Evolutionary conservation across 2,797 vertebrate species (phyloP).

Genomic region (Paramormyrops hopkinsi): DNA sequence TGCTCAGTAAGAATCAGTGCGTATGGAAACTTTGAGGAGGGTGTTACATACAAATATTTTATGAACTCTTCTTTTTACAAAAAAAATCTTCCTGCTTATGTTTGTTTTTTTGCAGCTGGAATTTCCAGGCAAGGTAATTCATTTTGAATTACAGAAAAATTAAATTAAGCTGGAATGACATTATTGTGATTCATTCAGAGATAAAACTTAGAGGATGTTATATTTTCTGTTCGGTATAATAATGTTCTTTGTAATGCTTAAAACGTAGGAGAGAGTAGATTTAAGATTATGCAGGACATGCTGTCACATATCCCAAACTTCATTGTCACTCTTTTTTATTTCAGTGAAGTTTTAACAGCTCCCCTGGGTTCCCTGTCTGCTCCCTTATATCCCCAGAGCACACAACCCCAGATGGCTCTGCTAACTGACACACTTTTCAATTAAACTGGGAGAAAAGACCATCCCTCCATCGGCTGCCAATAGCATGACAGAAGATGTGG

Average conservation of each 20-base stretch:
- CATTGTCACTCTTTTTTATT: constrained; percentile 57
- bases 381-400: constrained; percentile 54
- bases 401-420: constrained; percentile 64
- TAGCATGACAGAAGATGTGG: constrained; percentile 24
- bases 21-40: not conserved
- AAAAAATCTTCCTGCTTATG: not conserved
- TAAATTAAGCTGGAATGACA: not conserved
- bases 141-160: not conserved
- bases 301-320: not conserved
- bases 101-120: not conserved
- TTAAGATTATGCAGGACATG: not conserved
- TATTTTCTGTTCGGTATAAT: not conserved
- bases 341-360: constrained; percentile 86
- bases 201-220: no score
- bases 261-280: constrained; percentile 40
- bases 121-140: not conserved
- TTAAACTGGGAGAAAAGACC: constrained; percentile 51
- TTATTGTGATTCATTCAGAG: not conserved
- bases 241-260: constrained; percentile 29
- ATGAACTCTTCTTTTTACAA: not conserved
- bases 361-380: constrained; percentile 62
- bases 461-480: constrained; percentile 53
- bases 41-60: not conserved
- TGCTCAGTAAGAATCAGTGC: constrained; percentile 43
- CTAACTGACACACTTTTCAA: constrained; percentile 64